Base-by-base conservation (phyloP, 2,113 vertebrate species). In the Corvus cornix region DNA sequence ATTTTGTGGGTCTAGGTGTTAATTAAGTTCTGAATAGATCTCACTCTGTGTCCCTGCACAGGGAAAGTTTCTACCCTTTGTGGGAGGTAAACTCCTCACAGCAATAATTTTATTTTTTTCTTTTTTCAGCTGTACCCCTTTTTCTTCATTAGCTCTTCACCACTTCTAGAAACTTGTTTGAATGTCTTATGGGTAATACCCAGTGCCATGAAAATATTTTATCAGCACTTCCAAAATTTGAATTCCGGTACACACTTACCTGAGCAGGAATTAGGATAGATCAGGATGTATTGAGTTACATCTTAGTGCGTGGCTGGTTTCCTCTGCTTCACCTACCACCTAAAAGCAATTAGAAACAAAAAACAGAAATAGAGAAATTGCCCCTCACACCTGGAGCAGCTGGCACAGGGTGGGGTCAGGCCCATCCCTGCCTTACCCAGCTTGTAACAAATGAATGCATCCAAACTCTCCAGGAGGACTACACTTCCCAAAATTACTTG, bases 1-100 rank as follows among this genome's bases (percentile, higher is more conserved):
- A 73, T 83, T 94, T 91, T 88, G 82, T 80, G 48, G 72, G 67
- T 67, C 93, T 86, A 90, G 91, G 82, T 90, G 78, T 96, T 96
- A 96, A 96, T 96, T 94, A 92, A 96, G 78, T 84, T 64, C 79
- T 60, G 33, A 70, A 60, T 37, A 81, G 82, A 53, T 91, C 84
- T 93, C 55, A 51, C 72, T 87, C 74, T 56, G 30, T 35, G 74
- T 95, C 87, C 74, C 90, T 94, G 79, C 63, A 77, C 85, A 84
- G 82, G 72, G 67, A 58, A 96, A 78, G 72, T 37, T 87, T 77
- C 60, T 63, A 51, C 55, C 67, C 92, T 94, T 88, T 91, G 35
- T 86, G 95, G n/a, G 63, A 43, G 51, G 8, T 41, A 52, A 86
- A 44, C 53, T 88, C 31, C 37, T 88, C 33, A n/a, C 39, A 72